A percentile compares a stretch with the other conserved stretches of the same genome.
phyloP scores from a whole-genome alignment of 2,113 vertebrate species.

The Herpetotheres cachinnans region DNA sequence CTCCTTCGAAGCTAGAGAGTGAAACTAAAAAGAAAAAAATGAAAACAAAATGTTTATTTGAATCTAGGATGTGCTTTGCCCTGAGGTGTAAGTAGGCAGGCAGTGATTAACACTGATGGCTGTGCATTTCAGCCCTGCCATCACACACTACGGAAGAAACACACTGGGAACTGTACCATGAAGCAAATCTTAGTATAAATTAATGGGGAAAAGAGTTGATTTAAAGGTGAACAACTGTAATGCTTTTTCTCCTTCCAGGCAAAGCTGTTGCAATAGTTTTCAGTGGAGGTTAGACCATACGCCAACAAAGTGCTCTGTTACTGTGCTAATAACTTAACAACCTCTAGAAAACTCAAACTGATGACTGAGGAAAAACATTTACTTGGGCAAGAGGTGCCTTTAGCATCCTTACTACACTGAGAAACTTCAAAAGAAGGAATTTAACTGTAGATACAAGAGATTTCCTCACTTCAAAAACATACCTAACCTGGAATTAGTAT shows the following conservation, averaged over 20 bases:
- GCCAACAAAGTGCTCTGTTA: fast-evolving
- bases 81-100: fast-evolving
- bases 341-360: neutral
- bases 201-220: fast-evolving
- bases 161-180: fast-evolving
- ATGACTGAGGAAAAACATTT: neutral
- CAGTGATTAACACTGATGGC: fast-evolving
- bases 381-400: neutral
- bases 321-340: neutral
- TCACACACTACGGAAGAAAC: fast-evolving
- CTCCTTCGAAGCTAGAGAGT: neutral
- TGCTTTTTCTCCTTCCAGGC: neutral
- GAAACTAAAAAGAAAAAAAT: neutral
- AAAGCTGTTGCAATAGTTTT: neutral
- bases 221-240: neutral
- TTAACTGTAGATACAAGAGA: too few relatives aligned
- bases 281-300: neutral
- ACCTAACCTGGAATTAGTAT: neutral
- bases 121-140: neutral
- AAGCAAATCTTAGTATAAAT: neutral
- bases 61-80: neutral
- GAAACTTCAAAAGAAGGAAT: neutral
- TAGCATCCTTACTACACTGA: neutral
- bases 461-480: neutral
- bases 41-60: neutral